Evolutionary conservation across 1,140 invertebrate genomes (phyloP).

Genomic region (Drosophila pseudoobscura): DNA sequence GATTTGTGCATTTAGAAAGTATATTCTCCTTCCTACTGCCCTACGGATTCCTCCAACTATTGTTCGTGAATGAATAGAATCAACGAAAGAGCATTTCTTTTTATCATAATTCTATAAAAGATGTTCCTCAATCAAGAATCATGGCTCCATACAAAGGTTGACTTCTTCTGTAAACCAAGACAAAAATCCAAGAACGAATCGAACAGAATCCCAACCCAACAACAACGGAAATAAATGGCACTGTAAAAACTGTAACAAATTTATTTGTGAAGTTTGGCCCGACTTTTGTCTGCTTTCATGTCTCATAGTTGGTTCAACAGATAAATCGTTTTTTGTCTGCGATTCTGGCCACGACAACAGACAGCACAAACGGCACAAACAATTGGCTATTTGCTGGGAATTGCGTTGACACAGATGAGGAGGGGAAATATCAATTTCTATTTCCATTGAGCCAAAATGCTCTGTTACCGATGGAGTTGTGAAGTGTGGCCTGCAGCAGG

Average conservation of each 20-base stretch:
- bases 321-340: conserved; percentile 27
- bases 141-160: conserved; percentile 27
- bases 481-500: conserved; percentile 2
- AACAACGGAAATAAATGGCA: not conserved
- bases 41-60: conserved; percentile 1
- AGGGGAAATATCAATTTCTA: conserved; percentile 17
- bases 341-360: conserved; percentile 20
- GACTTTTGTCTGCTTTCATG: conserved; percentile 21
- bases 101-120: conserved; percentile 5
- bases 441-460: conserved; percentile 22
- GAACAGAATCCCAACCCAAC: not conserved
- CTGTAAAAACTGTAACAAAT: conserved; percentile 57
- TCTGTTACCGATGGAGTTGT: conserved; percentile 17
- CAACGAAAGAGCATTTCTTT: conserved; percentile 27
- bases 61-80: conserved; percentile 43
- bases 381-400: conserved; percentile 65
- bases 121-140: conserved; percentile 23
- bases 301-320: not conserved
- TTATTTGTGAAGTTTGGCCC: conserved; percentile 57
- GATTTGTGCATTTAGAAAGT: conserved; percentile 60
- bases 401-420: conserved; percentile 58
- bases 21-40: not conserved
- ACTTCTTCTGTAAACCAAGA: conserved; percentile 18
- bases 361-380: conserved; percentile 23
- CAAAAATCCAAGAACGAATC: conserved; percentile 16